Evolutionary conservation across 2,113 vertebrate species (phyloP).

Genomic region (Chamaea fasciata): DNA sequence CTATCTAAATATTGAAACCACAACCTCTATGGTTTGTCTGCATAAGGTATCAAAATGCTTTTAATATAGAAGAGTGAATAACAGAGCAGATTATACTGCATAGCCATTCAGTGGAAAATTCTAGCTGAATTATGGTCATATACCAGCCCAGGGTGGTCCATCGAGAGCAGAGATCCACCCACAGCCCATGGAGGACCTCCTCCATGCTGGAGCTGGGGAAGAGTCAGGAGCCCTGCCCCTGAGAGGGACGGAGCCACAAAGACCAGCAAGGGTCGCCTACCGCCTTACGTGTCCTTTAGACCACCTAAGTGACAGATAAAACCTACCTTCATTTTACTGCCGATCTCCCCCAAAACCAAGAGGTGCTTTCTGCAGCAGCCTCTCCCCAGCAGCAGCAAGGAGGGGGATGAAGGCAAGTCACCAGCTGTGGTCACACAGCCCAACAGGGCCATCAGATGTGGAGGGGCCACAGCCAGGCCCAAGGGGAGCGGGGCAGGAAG

Average conservation of each 20-base stretch:
- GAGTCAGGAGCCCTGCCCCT: not conserved
- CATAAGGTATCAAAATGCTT: not conserved
- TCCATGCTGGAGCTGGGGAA: not conserved
- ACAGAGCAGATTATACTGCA: not conserved
- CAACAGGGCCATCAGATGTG: not conserved
- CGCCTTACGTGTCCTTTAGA: rapidly evolving
- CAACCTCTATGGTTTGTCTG: not conserved
- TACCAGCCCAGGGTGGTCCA: not conserved
- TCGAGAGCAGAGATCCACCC: not conserved
- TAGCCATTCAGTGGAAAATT: not conserved
- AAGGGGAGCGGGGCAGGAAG: not conserved
- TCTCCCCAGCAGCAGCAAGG: not conserved
- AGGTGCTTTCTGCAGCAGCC: not conserved
- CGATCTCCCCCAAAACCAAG: not conserved
- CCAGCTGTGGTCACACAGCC: rapidly evolving
- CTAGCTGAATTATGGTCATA: not conserved
- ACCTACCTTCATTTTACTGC: rapidly evolving
- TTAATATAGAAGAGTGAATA: not conserved
- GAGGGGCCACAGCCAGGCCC: not conserved
- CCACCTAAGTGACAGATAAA: not conserved
- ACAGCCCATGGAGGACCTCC: not conserved
- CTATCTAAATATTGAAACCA: not conserved
- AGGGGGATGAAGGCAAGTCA: not conserved
- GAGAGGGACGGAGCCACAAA: not conserved
- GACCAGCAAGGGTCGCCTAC: not conserved